These are phyloP conservation scores for Zoroaster sp. DNA, from an alignment of 53 echinoderm and acorn worm genomes.

Conservation along the genomic window DNA sequence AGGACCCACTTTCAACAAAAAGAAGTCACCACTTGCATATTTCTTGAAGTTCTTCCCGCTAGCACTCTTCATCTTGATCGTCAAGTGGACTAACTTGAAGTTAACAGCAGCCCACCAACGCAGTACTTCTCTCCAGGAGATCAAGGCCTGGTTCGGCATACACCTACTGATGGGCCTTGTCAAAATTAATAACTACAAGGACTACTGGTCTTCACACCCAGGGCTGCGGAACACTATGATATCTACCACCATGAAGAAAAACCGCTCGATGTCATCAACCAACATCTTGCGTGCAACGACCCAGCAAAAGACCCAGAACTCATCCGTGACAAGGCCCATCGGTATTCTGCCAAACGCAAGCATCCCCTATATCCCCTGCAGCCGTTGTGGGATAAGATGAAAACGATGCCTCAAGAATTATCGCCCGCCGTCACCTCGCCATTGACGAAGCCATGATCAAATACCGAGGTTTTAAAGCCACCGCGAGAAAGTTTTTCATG, in stretches of 20 bases:
- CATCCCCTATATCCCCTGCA: not conserved
- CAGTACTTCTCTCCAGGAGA: not conserved
- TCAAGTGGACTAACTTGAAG: not conserved
- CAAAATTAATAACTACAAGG: not conserved
- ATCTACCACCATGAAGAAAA: not conserved
- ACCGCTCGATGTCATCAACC: not conserved
- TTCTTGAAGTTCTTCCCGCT: slow-evolving; percentile 1
- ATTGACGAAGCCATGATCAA: not conserved
- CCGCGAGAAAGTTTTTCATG: not conserved
- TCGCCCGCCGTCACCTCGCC: not conserved
- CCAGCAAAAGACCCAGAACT: not conserved
- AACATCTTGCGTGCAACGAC: not conserved
- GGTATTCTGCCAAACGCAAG: not conserved
- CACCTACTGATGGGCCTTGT: not conserved
- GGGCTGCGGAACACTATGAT: not conserved
- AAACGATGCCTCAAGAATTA: not conserved
- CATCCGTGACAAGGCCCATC: not conserved
- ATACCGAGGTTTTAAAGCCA: not conserved
- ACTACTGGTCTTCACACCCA: not conserved
- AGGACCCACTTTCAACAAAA: too few relatives aligned
- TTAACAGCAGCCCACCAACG: not conserved
- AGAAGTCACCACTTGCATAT: not conserved
- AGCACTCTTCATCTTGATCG: not conserved
- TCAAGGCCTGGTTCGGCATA: not conserved
- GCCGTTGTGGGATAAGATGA: not conserved